These are phyloP conservation scores for Eupithecia abbreviata DNA, from an alignment of 2,888 invertebrate genomes.

Conservation along the genomic window DNA sequence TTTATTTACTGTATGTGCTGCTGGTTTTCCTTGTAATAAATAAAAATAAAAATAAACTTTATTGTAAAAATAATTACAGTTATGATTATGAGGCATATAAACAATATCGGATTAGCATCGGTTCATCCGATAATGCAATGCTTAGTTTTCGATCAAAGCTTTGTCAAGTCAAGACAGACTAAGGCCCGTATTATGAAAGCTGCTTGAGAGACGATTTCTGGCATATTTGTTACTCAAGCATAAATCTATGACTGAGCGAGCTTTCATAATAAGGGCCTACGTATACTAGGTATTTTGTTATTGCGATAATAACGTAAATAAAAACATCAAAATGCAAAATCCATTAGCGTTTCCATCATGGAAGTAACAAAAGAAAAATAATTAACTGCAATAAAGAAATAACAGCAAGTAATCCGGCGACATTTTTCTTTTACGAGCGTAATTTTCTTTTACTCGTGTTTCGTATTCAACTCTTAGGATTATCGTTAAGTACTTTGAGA, in stretches of 20 bases:
- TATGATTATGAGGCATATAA: too few species aligned
- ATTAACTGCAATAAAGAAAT: conserved; percentile 20
- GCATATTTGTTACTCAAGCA: too few species aligned
- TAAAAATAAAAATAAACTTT: too few species aligned
- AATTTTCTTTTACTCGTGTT: background rate
- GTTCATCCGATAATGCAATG: background rate
- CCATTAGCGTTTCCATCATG: background rate
- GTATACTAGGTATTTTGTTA: background rate
- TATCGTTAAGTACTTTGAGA: too few species aligned
- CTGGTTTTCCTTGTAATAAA: too few species aligned
- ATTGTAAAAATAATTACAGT: too few species aligned
- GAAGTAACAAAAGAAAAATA: background rate
- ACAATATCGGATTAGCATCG: too few species aligned
- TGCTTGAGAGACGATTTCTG: too few species aligned
- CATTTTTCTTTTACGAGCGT: conserved; percentile 26
- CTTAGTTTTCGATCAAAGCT: background rate
- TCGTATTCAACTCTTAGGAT: background rate
- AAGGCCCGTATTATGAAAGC: background rate
- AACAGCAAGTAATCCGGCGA: conserved; percentile 18
- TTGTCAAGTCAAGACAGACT: background rate
- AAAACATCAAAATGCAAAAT: background rate
- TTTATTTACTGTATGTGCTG: too few species aligned
- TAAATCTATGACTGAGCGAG: too few species aligned
- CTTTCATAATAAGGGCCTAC: too few species aligned
- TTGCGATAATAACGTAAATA: background rate